Base-by-base conservation (phyloP, 2,888 invertebrate species). In the Sarcophaga subvicina region DNA sequence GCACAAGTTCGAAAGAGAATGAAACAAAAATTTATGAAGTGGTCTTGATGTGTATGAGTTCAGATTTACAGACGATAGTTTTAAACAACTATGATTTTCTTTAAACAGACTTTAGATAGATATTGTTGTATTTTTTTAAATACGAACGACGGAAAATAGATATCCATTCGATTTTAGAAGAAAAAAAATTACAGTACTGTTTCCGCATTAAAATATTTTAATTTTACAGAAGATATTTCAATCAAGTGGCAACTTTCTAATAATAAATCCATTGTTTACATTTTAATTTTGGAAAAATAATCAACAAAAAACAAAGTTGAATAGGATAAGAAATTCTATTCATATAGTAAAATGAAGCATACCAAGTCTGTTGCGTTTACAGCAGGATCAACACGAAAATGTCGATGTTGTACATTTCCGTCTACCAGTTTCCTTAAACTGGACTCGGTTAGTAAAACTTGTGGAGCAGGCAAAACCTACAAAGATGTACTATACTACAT, bases 381-480 rank as follows among this genome's bases (percentile, higher is more conserved):
- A 20, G 60, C n/a, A 70, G 64, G 66, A 72, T 14, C 80, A n/a
- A 4, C 25, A 14, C 62, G 69, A 73, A 80, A 75, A 78, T 87
- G 87, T 60, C 87, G 81, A 14, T 87, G 87, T 27, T 87, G 87
- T 62, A 79, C 75, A 63, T 70, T 84, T 62, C 72, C 84, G 17
- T 84, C 87, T 22, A 60, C 78, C 14, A 87, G 76, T 45, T 80
- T 87, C 2, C 27, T 76, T n/a, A 81, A 84, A 37, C 67, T 82
- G 14, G 59, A 81, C 10, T 67, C 81, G 20, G 27, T 17, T 11
- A 75, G 63, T 22, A 87, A 79, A 62, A 17, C 1, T 63, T 66
- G 71, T 12, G 79, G 79, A 37, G 60, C 59, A 27, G 72, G 47
- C 12, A 84, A 79, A 79, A 76, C 84, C 11, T 82, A 79, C 59